Evolutionary conservation across 2,888 invertebrate species (phyloP).

Genomic region (Imbricaverruca yamaguchii): DNA sequence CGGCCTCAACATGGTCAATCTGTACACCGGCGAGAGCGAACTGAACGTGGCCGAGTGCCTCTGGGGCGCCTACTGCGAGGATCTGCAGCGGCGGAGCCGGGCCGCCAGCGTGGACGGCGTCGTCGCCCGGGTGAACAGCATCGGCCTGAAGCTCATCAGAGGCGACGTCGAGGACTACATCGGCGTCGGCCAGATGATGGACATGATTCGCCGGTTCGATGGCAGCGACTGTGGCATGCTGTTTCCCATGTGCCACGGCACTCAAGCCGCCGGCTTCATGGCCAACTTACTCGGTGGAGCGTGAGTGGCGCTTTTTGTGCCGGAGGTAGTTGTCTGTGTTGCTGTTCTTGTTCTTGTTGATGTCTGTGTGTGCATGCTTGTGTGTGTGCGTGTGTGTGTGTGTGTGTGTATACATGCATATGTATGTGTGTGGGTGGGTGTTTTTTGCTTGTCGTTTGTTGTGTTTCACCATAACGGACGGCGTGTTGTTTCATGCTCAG

Average conservation of each 20-base stretch:
- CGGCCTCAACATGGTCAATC: conserved; percentile 1
- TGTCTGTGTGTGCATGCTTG: too few species aligned
- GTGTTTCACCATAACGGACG: too few species aligned
- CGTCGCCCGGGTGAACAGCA: conserved; percentile 12
- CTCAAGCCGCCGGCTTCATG: not conserved
- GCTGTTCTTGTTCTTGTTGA: too few species aligned
- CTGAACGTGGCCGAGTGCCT: not conserved
- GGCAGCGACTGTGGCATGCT: not conserved
- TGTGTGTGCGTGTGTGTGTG: too few species aligned
- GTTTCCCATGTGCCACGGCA: not conserved
- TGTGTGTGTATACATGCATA: too few species aligned
- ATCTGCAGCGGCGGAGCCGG: not conserved
- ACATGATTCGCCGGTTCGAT: not conserved
- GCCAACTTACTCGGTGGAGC: not conserved
- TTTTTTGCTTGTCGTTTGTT: too few species aligned
- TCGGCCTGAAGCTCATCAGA: conserved; percentile 8
- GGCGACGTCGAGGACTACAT: conserved; percentile 3
- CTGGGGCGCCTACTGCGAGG: conserved; percentile 19
- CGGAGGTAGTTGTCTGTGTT: too few species aligned
- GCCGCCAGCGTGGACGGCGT: not conserved
- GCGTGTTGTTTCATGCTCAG: too few species aligned
- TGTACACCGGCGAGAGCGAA: not conserved
- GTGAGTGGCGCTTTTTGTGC: too few species aligned
- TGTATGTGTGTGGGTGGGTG: too few species aligned
- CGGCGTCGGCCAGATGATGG: conserved; percentile 14